These are phyloP conservation scores for Leptopterna dolabrata DNA, from an alignment of 2,888 invertebrate species.

Conservation along the genomic window DNA sequence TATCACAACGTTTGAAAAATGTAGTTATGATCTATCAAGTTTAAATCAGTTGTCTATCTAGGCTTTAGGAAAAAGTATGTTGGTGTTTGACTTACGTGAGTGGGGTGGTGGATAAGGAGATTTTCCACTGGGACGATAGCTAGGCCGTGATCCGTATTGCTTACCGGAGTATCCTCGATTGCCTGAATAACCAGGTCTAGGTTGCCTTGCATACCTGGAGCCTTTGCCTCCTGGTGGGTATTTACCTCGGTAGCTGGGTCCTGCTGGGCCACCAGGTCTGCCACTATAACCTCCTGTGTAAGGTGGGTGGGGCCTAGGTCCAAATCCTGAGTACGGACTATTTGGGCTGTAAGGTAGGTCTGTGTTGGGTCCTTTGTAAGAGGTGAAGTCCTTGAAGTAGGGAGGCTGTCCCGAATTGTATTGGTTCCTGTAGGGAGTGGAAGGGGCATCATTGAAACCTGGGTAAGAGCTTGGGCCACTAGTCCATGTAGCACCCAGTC, in stretches of 20 bases:
- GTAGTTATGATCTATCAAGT: no score
- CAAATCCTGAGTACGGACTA: neutral
- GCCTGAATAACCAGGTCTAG: constrained; percentile 25
- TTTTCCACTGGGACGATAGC: neutral
- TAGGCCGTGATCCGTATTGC: neutral
- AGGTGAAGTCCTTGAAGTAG: constrained; percentile 34
- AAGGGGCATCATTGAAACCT: neutral
- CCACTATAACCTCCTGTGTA: neutral
- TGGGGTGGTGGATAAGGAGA: neutral
- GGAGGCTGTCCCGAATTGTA: constrained; percentile 8
- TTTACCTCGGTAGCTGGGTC: constrained; percentile 19
- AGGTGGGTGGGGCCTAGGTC: neutral
- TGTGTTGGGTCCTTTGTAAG: constrained; percentile 33
- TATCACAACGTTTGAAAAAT: no score
- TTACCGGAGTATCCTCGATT: constrained; percentile 15
- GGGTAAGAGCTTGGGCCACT: neutral
- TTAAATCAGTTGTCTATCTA: neutral
- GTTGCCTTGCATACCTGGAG: constrained; percentile 36
- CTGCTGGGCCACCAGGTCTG: neutral
- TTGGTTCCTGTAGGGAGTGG: neutral
- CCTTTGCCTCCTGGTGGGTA: neutral
- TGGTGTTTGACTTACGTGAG: neutral
- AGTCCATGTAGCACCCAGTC: neutral
- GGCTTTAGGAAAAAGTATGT: neutral
- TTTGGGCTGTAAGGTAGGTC: constrained; percentile 45